phyloP scores from a whole-genome alignment of 1,140 invertebrate genomes.

The Heliconius eleuchia region DNA sequence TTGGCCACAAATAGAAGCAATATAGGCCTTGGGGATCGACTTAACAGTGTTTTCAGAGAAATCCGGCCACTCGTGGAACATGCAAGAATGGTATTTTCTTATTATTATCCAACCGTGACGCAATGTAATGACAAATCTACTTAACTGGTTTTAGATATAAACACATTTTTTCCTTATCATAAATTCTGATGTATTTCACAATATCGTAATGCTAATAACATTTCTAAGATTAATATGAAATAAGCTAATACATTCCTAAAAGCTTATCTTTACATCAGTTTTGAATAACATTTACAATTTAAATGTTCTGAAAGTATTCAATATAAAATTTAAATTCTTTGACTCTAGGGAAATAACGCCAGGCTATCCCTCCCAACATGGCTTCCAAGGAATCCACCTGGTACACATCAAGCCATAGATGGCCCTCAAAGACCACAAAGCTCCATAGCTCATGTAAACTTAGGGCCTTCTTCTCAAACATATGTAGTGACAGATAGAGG shows the following conservation, averaged over 20 bases:
- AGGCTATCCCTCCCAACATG: conserved; percentile 71
- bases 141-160: conserved; percentile 14
- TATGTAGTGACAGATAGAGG: conserved; percentile 63
- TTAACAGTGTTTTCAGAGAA: conserved; percentile 74
- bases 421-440: conserved; percentile 64
- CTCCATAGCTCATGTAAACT: conserved; percentile 72
- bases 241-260: too few relatives aligned
- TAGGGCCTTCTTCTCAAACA: conserved; percentile 61
- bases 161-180: conserved; percentile 17
- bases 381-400: conserved; percentile 66
- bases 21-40: conserved; percentile 67
- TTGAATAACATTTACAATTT: neutral
- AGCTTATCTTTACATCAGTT: neutral
- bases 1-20: conserved; percentile 57
- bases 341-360: conserved; percentile 68
- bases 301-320: neutral
- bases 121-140: conserved; percentile 21
- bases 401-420: conserved; percentile 58
- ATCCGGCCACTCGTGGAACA: conserved; percentile 74
- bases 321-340: neutral
- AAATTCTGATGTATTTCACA: neutral
- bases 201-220: neutral
- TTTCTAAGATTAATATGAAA: too few relatives aligned
- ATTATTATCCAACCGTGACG: conserved; percentile 27
- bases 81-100: conserved; percentile 65